A percentile compares a stretch with the other conserved stretches of the same genome.
These are phyloP conservation scores for Beris chalybata DNA, from an alignment of 2,888 invertebrate species.

Conservation along the genomic window DNA sequence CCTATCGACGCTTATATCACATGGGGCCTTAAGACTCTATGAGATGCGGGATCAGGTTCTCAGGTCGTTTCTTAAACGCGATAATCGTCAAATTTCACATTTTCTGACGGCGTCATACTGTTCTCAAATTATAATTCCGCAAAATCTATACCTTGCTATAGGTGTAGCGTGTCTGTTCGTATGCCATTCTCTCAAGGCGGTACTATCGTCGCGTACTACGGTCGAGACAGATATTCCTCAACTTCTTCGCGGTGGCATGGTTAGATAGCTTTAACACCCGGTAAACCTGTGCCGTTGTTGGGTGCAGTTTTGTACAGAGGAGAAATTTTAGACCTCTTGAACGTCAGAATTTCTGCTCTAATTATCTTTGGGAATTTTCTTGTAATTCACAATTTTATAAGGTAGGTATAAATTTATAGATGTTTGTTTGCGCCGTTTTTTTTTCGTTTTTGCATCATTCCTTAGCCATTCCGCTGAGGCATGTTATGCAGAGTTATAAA, in stretches of 20 bases:
- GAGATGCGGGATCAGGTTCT: constrained; percentile 27
- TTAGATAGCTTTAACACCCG: constrained; percentile 4
- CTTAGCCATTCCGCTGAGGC: no score
- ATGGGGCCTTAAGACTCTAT: no score
- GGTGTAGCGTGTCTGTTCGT: neutral
- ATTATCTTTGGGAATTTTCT: constrained; percentile 53
- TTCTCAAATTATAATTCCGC: constrained; percentile 18
- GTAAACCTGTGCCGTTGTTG: neutral
- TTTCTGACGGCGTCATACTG: constrained; percentile 29
- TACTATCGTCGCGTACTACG: no score
- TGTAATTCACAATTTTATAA: no score
- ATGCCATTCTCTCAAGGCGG: no score
- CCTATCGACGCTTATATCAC: neutral
- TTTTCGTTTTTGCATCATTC: no score
- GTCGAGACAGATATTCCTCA: no score
- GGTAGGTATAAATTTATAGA: no score
- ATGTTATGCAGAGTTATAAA: no score
- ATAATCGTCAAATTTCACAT: constrained; percentile 38
- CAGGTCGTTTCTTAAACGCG: constrained; percentile 27
- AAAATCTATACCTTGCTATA: neutral
- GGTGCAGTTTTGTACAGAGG: constrained; percentile 8
- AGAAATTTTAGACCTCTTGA: constrained; percentile 41
- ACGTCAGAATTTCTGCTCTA: constrained; percentile 56
- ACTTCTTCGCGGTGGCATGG: neutral
- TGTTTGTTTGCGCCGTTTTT: no score